Evolutionary conservation across 2,113 vertebrate genomes (phyloP), one percentile per base, ranked within the genome.

Genomic region (Scalopus aquaticus): DNA sequence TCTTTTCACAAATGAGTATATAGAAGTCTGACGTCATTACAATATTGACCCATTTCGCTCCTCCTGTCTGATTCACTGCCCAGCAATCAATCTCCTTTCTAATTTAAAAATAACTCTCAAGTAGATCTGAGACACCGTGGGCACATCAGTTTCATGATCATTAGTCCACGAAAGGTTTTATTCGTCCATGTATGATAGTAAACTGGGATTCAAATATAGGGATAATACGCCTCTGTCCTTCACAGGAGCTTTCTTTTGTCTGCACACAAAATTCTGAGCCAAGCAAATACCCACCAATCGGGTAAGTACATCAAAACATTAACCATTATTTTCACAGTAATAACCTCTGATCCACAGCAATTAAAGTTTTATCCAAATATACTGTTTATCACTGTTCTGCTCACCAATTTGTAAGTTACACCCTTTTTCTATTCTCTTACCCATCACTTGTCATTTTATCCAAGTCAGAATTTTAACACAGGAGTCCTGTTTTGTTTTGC

Each of bases 211-310:
- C 60, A 82, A 81, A 3, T 8, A 15, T 16, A 64, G 64, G 26
- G 15, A 4, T 92, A 62, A n/a, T 28, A 39, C 54, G 3, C 2
- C 5, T 1, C 22, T 62, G 3, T 5, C 26, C 2, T 1, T 0
- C 60, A n/a, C 62, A 85, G 67, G 10, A 78, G 15, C 9, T 65
- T 7, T 90, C 1, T 76, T 77, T 22, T n/a, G 0, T 56, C 15
- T 42, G 19, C 3, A 22, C 1, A 73, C 7, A 89, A 78, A 83
- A 10, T 79, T 80, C 16, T 60, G 10, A 73, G 20, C 10, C n/a
- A 77, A n/a, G 60, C 22, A 65, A 39, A 54, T n/a, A n/a, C n/a
- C n/a, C n/a, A n/a, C n/a, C n/a, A n/a, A n/a, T n/a, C n/a, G n/a
- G n/a, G 22, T 60, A 73, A 88, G 10, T 42, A 17, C 2, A 32